Base-by-base conservation (phyloP, 2,888 invertebrate species). In the Phragmatobia fuliginosa region DNA sequence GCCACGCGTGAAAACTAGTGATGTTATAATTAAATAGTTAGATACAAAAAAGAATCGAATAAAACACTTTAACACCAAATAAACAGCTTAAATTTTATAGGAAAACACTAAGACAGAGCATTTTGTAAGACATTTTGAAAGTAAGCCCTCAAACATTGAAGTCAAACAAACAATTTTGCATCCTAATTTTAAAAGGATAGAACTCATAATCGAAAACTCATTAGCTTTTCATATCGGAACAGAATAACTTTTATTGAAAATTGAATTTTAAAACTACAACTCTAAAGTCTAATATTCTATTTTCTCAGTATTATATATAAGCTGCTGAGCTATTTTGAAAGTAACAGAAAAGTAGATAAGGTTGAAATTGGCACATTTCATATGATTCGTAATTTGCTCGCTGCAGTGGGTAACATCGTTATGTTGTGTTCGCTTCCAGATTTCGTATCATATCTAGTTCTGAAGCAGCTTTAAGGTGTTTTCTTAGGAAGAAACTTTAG, bases 361-460 rank as follows among this genome's bases (percentile, higher is more conserved):
- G 77, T 69, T 61, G 52, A 3, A 65, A 63, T 73, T 77, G 10
- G n/a, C n/a, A 14, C 65, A 45, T 66, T 25, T 36, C 1, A 52
- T 73, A 65, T 62, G 72, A 70, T 74, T 66, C 71, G 75, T 76
- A 87, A 85, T 80, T 79, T 80, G 84, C 77, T 81, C 71, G 73
- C 74, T 82, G 85, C 82, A 87, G 83, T 84, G 70, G 81, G 88
- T 88, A 90, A 89, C 86, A 85, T 83, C 83, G 85, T 88, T 88
- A 87, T 88, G 86, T 82, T 86, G 82, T 85, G 84, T 87, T 88
- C 86, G 83, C 82, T 82, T 83, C 76, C 83, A 86, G 89, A 89
- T 90, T 90, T 87, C 80, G 72, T 70, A 36, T 70, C 68, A 68
- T 74, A 72, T 71, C 64, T 70, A 77, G 75, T 77, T 80, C 45